phyloP scores from a whole-genome alignment of 2,888 invertebrate species.

The Uloborus plumipes region DNA sequence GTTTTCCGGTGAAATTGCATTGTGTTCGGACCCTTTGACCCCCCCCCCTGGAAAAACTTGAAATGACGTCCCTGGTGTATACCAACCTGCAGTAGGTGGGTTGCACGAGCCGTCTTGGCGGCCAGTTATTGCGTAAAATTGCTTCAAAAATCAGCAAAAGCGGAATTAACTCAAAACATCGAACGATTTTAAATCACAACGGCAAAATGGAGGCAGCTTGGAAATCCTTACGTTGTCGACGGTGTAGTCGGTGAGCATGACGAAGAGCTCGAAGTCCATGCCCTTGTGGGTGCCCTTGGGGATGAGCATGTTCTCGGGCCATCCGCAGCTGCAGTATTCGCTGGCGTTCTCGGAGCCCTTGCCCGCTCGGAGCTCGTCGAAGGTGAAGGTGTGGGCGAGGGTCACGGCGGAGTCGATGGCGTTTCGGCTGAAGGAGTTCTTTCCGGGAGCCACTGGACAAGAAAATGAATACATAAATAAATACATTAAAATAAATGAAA shows the following conservation, averaged over 20 bases:
- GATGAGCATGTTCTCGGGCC: slow-evolving; percentile 86
- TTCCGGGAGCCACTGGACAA: slow-evolving; percentile 75
- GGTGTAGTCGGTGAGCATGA: slow-evolving; percentile 82
- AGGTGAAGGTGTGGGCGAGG: slow-evolving; percentile 79
- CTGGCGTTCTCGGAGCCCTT: slow-evolving; percentile 57
- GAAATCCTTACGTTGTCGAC: slow-evolving; percentile 76
- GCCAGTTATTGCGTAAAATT: too few relatives aligned
- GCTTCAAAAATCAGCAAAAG: too few relatives aligned
- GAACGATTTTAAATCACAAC: too few relatives aligned
- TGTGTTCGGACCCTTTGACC: too few relatives aligned
- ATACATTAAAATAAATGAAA: not conserved
- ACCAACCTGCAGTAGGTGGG: too few relatives aligned
- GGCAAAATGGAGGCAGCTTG: too few relatives aligned
- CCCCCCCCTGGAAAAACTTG: too few relatives aligned
- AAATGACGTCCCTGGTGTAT: too few relatives aligned
- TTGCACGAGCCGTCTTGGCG: too few relatives aligned
- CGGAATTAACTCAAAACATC: too few relatives aligned
- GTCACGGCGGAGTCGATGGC: slow-evolving; percentile 79
- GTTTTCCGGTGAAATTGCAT: too few relatives aligned
- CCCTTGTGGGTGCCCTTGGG: slow-evolving; percentile 81
- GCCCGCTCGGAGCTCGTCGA: slow-evolving; percentile 78
- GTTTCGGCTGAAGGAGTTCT: slow-evolving; percentile 79
- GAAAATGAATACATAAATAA: not conserved
- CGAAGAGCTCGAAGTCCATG: slow-evolving; percentile 79
- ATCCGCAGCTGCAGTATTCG: slow-evolving; percentile 87